Evolutionary conservation across 1,140 invertebrate species (phyloP), one percentile per base, ranked within the genome.

Genomic region (Sogatella furcifera): DNA sequence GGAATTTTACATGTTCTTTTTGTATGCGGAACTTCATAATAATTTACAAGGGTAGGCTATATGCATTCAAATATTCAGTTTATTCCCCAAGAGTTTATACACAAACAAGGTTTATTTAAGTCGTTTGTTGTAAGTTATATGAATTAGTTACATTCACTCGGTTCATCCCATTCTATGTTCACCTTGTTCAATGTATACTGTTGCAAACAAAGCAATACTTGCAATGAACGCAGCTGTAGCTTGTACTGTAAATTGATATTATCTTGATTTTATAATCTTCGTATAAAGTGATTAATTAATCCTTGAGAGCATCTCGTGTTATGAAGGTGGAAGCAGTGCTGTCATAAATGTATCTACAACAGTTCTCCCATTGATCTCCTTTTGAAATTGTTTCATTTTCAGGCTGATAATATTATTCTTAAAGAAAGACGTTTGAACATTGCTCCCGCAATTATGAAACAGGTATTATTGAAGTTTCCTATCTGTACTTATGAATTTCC

Each of bases 391-490:
- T 55, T 58, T 59, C 65, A 63, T 66, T 77, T 77, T 60, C 70
- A 88, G 83, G 77, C 81, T 52, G 85, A 88, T 63, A 83, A 84
- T 70, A 80, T 89, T 63, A 79, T 90, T 42, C 78, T 92, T 63
- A 83, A 86, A 70, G 88, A 92, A 70, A 79, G 89, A 66, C 90
- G 90, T 73, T 73, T 93, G 55, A 93, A 93, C 70, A 90, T 93
- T 72, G 90, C 90, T n/a, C 88, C 90, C 64, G 90, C 90, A 62
- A 88, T 92, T 62, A 89, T 90, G 69, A 93, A 93, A 74, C 89
- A 92, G 77, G 83, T 84, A 69, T 10, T 38, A 38, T 38, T 38
- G 3, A 5, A 38, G 34, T 10, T 38, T 38, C 34, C 34, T 38
- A 5, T 28, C 24, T 28, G 24, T 28, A 28, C 24, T 28, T 28